Base-by-base conservation (phyloP, 2,888 invertebrate genomes). In the Hydropsyche betteni region DNA sequence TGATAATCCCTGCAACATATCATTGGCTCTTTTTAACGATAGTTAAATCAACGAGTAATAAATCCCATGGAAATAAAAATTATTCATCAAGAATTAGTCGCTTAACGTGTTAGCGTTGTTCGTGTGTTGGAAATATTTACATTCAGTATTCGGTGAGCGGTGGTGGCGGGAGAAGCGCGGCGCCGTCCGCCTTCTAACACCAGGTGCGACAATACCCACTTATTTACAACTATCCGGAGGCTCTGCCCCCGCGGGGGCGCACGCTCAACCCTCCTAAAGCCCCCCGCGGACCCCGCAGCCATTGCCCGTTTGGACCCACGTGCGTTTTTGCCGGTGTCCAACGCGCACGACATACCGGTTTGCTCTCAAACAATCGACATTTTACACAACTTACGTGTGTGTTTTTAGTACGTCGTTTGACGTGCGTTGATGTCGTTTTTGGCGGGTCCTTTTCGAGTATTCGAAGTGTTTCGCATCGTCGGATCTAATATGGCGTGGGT, bases 61-160 rank as follows among this genome's bases (percentile, higher is more conserved):
- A 14, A 24, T 24, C 24, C 24, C 2, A 24, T 24, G 24, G 24
- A 24, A 24, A 24, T 24, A 14, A 55, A 55, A 55, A 24, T 12
- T n/a, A 55, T 7, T n/a, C 16, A 64, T 16, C 6, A 24, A 3
- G 24, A 34, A 12, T 6, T 14, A 8, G 69, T 7, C 52, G 69
- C 52, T 53, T n/a, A 52, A 53, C n/a, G 70, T 53, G 64, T 64
- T 64, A 34, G 36, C n/a, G 44, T 36, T n/a, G 70, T 34, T 33
- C 36, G 33, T 53, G 70, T 70, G 53, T 70, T 33, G 10, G 70
- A 24, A 24, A 51, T 70, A 70, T 70, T 70, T 70, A 70, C 70
- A 38, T 70, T 33, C 70, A 70, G 70, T 70, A 16, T 16, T 51
- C 52, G 70, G 24, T 51, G 69, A 50, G 50, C 24, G 24, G 70